Evolutionary conservation across 2,797 vertebrate species (phyloP), one percentile per base, ranked within the genome.

Genomic region (Gymnoscopelus braueri): DNA sequence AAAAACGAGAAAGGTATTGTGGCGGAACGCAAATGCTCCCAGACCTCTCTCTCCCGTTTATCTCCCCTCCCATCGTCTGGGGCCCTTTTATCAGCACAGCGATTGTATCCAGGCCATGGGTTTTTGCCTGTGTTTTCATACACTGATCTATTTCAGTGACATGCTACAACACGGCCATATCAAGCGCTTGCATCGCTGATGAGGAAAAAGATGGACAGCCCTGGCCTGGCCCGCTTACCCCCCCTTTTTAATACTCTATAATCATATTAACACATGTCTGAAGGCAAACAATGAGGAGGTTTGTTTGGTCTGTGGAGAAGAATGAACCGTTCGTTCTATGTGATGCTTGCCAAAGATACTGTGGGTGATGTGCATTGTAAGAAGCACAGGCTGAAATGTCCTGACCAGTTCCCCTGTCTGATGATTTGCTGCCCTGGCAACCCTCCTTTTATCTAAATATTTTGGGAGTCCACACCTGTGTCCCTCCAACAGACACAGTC

Each of bases 51-150:
- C 80, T 75, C 63, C 73, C 61, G 71, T 78, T 88, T 88, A 88
- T 90, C 86, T 81, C 63, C 62, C 71, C 79, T 78, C 73, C 82
- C 82, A 90, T 91, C 89, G 77, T 89, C 89, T 87, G 85, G 83
- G 56, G 10, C 63, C 62, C 63, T 76, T 72, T 87, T 72, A 76
- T 86, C 81, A 76, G 68, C 71, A 69, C 74, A 52, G 35, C 78
- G 72, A 66, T 78, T 83, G 79, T 84, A 85, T 81, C 65, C 72
- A 81, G 75, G 72, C 82, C 67, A 53, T 23, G 8, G 52, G 14
- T 44, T 73, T 75, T 66, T 74, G 67, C 67, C 32, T 65, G 32
- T 74, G 57, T 77, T 67, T 75, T 73, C 66, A 47, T 74, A 61
- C 50, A 15, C 10, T 26, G 63, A 50, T 75, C 13, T 73, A 12